Evolutionary conservation across 37 sponge, comb jelly and placozoan species (phyloP).

Genomic region (Dysidea cf. avara): DNA sequence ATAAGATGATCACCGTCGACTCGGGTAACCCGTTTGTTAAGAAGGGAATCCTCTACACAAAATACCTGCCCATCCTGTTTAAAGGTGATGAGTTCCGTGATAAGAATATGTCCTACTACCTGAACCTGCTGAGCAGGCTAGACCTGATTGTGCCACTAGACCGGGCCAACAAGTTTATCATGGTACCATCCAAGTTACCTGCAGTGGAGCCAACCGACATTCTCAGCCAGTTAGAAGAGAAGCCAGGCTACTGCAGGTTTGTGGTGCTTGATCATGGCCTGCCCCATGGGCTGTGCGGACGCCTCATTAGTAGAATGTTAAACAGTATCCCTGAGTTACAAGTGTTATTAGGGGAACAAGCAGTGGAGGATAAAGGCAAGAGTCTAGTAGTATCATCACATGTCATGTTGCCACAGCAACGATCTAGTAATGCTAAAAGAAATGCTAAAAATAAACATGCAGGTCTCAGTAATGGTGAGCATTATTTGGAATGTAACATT

Average conservation of each 20-base stretch:
- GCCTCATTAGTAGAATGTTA: slow-evolving; percentile 76
- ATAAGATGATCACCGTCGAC: no score
- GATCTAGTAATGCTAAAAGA: no score
- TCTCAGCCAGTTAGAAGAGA: no score
- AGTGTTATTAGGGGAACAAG: no score
- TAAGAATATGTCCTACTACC: slow-evolving; percentile 73
- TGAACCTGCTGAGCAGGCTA: slow-evolving; percentile 81
- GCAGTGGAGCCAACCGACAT: slow-evolving; percentile 53
- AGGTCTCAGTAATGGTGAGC: no score
- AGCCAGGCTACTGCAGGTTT: slow-evolving; percentile 40
- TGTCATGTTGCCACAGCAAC: no score
- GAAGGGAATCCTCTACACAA: slow-evolving; percentile 66
- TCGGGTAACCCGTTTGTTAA: slow-evolving; percentile 73
- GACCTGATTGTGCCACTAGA: slow-evolving; percentile 86
- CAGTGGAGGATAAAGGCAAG: no score
- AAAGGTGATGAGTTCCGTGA: slow-evolving; percentile 66
- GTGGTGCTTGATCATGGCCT: slow-evolving; percentile 31
- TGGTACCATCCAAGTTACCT: slow-evolving; percentile 87
- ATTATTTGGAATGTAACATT: no score
- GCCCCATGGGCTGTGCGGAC: slow-evolving; percentile 89
- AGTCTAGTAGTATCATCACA: no score
- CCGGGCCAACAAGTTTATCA: slow-evolving; percentile 60
- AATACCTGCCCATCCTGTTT: slow-evolving; percentile 58
- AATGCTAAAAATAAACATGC: no score
- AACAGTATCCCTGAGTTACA: slow-evolving; percentile 47